Evolutionary conservation across 2,797 vertebrate genomes (phyloP).

Genomic region (Telmatherina bonti): DNA sequence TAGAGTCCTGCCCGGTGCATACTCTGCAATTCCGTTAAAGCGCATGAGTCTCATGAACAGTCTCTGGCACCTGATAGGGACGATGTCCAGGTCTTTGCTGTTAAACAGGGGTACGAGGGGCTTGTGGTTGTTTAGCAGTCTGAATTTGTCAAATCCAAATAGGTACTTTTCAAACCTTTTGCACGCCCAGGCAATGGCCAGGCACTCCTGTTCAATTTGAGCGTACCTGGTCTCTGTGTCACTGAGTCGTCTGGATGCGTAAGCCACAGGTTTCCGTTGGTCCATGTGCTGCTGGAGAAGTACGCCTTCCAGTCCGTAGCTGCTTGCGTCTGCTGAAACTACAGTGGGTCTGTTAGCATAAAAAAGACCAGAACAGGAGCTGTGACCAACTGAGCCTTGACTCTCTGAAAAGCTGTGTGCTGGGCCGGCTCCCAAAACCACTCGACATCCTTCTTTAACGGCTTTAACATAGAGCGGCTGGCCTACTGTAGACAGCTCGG

Average conservation of each 20-base stretch:
- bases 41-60: conserved; percentile 19
- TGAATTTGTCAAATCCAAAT: not conserved
- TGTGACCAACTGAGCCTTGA: not conserved
- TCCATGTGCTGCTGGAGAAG: not conserved
- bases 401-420: not conserved
- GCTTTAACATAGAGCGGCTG: not conserved
- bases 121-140: conserved; percentile 21
- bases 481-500: not conserved
- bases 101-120: conserved; percentile 8
- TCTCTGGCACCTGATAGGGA: conserved; percentile 21
- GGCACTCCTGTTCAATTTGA: too few relatives aligned
- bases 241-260: too few relatives aligned
- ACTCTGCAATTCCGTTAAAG: conserved; percentile 22
- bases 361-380: not conserved
- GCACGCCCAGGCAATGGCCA: conserved; percentile 5
- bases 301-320: not conserved
- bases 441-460: not conserved
- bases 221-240: too few relatives aligned
- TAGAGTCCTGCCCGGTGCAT: too few relatives aligned
- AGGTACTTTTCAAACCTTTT: conserved; percentile 19
- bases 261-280: too few relatives aligned
- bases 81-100: conserved; percentile 27
- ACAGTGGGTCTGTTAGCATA: too few relatives aligned
- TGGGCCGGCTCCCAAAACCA: not conserved
- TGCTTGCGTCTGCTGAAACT: not conserved